Conservation (phyloP, 2,888 invertebrate genomes). For the Eretmocerus hayati region DNA sequence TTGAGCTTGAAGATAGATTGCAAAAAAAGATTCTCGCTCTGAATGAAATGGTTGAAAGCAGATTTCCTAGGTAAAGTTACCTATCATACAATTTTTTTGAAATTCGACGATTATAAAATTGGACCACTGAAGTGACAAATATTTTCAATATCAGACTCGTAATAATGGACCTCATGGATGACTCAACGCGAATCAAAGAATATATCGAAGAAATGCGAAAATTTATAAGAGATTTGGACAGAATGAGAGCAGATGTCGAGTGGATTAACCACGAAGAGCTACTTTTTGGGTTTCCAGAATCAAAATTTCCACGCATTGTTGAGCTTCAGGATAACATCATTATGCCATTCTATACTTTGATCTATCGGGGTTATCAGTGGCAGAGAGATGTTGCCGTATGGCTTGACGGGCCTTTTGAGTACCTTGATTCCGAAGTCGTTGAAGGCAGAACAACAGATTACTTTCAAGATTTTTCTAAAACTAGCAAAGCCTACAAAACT, state of each 20-base stretch:
- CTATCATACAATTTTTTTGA: background rate
- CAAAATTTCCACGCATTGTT: constrained; percentile 69
- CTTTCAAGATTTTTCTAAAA: constrained; percentile 70
- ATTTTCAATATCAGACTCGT: constrained; percentile 48
- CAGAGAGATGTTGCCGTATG: constrained; percentile 76
- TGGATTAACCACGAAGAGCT: constrained; percentile 90
- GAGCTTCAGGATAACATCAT: constrained; percentile 66
- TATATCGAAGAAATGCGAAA: constrained; percentile 72
- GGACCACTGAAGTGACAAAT: background rate
- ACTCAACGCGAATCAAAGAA: constrained; percentile 67
- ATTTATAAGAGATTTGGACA: constrained; percentile 66
- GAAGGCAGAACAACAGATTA: constrained; percentile 76
- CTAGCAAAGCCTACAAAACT: constrained; percentile 68
- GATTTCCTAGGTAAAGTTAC: constrained; percentile 56
- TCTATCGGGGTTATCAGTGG: constrained; percentile 67
- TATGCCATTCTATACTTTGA: constrained; percentile 62
- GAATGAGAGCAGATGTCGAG: constrained; percentile 65
- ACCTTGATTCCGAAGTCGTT: constrained; percentile 68
- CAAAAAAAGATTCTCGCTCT: constrained; percentile 62
- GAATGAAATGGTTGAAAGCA: constrained; percentile 62
- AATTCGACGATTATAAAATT: background rate
- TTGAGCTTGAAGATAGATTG: constrained; percentile 76
- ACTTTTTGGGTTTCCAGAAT: constrained; percentile 74
- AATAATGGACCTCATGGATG: constrained; percentile 78
- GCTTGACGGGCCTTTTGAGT: constrained; percentile 89